These are phyloP conservation scores for Trisateles emortualis DNA, from an alignment of 2,888 invertebrate genomes.

Conservation along the genomic window DNA sequence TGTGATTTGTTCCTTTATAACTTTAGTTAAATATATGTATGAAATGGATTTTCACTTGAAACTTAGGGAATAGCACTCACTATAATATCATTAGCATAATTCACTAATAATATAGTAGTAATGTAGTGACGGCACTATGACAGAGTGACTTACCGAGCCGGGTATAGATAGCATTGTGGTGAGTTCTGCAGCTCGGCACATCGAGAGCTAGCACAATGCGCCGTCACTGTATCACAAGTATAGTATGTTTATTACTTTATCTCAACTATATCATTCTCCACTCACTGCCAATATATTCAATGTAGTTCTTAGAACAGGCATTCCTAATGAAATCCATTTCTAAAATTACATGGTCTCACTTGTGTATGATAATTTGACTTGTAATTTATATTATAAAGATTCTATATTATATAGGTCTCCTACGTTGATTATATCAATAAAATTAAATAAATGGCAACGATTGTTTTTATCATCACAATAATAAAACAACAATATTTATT, in stretches of 20 bases:
- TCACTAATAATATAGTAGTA: conserved; percentile 43
- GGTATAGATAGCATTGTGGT: neutral
- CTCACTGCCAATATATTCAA: conserved; percentile 78
- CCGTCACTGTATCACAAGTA: conserved; percentile 14
- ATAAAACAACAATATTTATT: conserved; percentile 29
- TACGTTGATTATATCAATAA: conserved; percentile 82
- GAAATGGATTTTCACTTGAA: conserved; percentile 68
- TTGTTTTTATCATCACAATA: conserved; percentile 52
- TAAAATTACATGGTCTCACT: conserved; percentile 80
- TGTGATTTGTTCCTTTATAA: conserved; percentile 80
- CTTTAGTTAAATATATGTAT: conserved; percentile 58
- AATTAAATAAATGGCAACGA: conserved; percentile 66
- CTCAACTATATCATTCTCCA: conserved; percentile 50
- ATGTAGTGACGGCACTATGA: conserved; percentile 7
- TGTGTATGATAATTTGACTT: conserved; percentile 82
- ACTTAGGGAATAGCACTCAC: conserved; percentile 50
- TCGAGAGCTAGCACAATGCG: neutral
- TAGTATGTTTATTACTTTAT: conserved; percentile 32
- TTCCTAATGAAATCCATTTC: conserved; percentile 78
- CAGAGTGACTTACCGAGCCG: neutral
- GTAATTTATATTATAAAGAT: conserved; percentile 80
- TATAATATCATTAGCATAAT: conserved; percentile 48
- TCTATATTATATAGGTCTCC: conserved; percentile 78
- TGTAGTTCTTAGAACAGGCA: conserved; percentile 65
- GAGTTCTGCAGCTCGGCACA: neutral